Evolutionary conservation across 2,797 vertebrate species (phyloP), one percentile per base, ranked within the genome.

Genomic region (Amblyopsis hoosieri): DNA sequence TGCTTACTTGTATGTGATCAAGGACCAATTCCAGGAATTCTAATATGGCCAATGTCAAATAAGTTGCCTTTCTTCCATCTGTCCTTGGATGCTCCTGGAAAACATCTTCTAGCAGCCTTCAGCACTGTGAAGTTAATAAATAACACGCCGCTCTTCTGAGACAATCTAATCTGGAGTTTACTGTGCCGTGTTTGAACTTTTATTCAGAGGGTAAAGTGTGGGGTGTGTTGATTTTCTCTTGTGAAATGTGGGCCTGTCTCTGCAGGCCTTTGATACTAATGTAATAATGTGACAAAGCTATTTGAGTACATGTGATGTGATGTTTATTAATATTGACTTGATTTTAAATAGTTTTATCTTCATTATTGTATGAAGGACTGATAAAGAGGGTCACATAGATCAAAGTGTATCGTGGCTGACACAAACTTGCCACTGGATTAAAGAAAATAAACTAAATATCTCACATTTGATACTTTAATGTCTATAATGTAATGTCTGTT

Each of bases 51-150:
- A 13, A 6, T 29, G 53, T 8, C 33, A 46, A 56, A 48, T 31
- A 45, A 2, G 31, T 56, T 54, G 48, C 63, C 60, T 56, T 57
- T 42, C 23, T 23, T 10, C 1, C 51, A 14, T 19, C 49, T 64
- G 58, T 50, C 55, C 69, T 73, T 65, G 62, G 45, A 48, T 62
- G 13, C 14, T 62, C 46, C 48, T 17, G 57, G 66, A 72, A 59
- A 78, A 67, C 64, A 68, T 63, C 66, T 76, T 71, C 63, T 57
- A 52, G 23, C 15, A 5, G 62, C 37, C 47, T 37, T 13, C 29
- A 47, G 45, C 63, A 46, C 58, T 69, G 56, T 51, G 1, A 42
- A 57, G 64, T 85, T 72, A 90, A 88, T 81, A 45, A 63, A 46
- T 81, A 70, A 85, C 73, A 17, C 45, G 45, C 48, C 45, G 29